Conservation (phyloP, 2,888 invertebrate genomes). For the Microchrysa polita region DNA sequence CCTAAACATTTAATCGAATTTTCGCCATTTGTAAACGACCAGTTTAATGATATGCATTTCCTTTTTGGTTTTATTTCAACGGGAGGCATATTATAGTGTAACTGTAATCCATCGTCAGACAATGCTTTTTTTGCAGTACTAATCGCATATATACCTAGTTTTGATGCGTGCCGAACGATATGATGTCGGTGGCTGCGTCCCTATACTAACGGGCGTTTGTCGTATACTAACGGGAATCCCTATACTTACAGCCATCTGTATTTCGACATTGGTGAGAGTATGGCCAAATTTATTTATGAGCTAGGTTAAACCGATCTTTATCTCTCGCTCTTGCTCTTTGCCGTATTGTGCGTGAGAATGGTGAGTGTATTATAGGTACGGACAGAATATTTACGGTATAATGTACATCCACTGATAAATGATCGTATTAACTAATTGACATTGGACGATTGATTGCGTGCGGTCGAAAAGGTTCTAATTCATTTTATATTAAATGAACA, state of each 20-base stretch:
- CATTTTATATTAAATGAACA: slow-evolving; percentile 16
- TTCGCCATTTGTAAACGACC: slow-evolving; percentile 41
- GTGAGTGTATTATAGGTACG: no score
- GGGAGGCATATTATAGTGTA: no score
- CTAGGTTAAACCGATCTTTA: slow-evolving; percentile 28
- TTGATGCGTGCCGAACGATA: not conserved
- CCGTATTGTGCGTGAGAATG: slow-evolving; percentile 4
- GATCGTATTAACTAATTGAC: slow-evolving; percentile 39
- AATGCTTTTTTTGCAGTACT: not conserved
- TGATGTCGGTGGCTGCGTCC: no score
- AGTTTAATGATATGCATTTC: slow-evolving; percentile 44
- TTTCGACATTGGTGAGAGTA: not conserved
- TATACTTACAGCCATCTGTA: no score
- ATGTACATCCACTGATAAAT: slow-evolving; percentile 20
- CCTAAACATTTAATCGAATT: slow-evolving; percentile 40
- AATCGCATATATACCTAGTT: not conserved
- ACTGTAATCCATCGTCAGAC: no score
- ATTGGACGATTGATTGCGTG: slow-evolving; percentile 30
- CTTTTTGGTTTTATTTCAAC: not conserved
- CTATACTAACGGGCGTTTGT: no score
- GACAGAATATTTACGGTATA: not conserved
- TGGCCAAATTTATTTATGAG: slow-evolving; percentile 18
- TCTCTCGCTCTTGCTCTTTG: no score
- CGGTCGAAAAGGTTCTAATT: not conserved
- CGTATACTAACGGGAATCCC: no score